phyloP scores from a whole-genome alignment of 2,797 vertebrate genomes.

The Paratrypauchen microcephalus region DNA sequence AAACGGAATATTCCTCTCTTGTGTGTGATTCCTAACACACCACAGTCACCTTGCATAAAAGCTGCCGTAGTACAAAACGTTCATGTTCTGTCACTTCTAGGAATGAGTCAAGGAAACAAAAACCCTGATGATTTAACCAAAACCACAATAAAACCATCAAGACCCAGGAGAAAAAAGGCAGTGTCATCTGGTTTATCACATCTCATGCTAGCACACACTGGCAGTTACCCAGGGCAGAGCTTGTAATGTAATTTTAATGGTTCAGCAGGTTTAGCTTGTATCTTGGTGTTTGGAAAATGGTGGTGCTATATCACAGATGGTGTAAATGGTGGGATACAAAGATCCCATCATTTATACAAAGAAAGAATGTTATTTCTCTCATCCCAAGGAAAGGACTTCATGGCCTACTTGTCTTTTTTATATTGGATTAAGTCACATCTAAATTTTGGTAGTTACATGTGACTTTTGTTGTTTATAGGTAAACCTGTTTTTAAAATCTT shows the following conservation, averaged over 20 bases:
- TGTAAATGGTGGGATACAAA: too few species aligned
- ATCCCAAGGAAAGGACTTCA: background rate
- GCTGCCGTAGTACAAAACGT: conserved; percentile 62
- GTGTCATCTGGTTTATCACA: conserved; percentile 32
- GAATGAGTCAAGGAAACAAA: conserved; percentile 11
- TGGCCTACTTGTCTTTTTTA: conserved; percentile 3
- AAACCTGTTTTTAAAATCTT: conserved; percentile 22
- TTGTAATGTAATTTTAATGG: conserved; percentile 20
- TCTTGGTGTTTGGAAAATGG: conserved; percentile 19
- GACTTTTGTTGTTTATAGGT: conserved; percentile 21
- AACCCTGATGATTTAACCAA: conserved; percentile 14
- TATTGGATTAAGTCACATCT: conserved; percentile 13
- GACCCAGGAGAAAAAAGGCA: conserved; percentile 10
- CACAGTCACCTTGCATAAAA: conserved; percentile 64
- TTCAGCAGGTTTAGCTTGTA: conserved; percentile 27
- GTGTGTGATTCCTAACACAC: too few species aligned
- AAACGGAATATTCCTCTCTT: too few species aligned
- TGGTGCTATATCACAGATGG: conserved; percentile 48
- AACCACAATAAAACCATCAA: conserved; percentile 18
- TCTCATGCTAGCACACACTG: conserved; percentile 37
- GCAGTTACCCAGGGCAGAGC: conserved; percentile 51
- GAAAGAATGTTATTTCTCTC: background rate
- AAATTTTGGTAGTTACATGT: conserved; percentile 51
- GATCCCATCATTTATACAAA: too few species aligned
- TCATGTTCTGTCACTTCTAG: conserved; percentile 40